Evolutionary conservation across 1,140 invertebrate genomes (phyloP).

Genomic region (Drosophila littoralis): DNA sequence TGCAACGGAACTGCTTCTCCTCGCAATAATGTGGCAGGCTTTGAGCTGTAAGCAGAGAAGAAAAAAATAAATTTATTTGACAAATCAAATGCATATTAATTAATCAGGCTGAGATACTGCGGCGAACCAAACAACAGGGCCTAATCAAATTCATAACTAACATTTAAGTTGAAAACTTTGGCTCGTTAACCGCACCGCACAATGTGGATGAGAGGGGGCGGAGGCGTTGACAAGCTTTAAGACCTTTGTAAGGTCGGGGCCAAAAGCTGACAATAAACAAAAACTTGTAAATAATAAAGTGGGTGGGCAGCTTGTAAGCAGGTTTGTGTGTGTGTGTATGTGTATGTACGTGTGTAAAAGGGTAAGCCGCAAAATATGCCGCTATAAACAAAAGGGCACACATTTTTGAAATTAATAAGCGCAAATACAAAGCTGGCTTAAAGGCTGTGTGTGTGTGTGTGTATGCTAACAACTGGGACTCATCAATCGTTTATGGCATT

Average conservation of each 20-base stretch:
- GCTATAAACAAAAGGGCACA: conserved; percentile 44
- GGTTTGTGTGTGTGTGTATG: conserved; percentile 16
- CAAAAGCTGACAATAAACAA: conserved; percentile 76
- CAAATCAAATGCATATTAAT: conserved; percentile 76
- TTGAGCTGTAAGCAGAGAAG: conserved; percentile 61
- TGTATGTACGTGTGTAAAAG: conserved; percentile 33
- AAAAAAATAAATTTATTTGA: conserved; percentile 2
- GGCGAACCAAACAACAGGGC: conserved; percentile 28
- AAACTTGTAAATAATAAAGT: conserved; percentile 79
- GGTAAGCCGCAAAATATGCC: conserved; percentile 59
- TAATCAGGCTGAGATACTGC: conserved; percentile 66
- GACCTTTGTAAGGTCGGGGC: conserved; percentile 72
- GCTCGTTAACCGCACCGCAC: conserved; percentile 63
- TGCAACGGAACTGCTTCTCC: conserved; percentile 90
- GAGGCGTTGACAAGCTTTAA: conserved; percentile 68
- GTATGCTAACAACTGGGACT: conserved; percentile 26
- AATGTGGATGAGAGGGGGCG: neutral
- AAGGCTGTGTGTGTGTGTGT: neutral
- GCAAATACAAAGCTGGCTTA: conserved; percentile 35
- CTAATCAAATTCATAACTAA: conserved; percentile 82
- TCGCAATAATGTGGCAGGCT: conserved; percentile 85
- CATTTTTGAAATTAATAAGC: conserved; percentile 75
- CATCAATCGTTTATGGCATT: conserved; percentile 56
- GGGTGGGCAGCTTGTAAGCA: conserved; percentile 10
- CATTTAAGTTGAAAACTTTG: conserved; percentile 79